A percentile compares a stretch with the other conserved stretches of the same genome.
These are phyloP conservation scores for Pyrgus malvae DNA, from an alignment of 2,888 invertebrate genomes.

Conservation along the genomic window DNA sequence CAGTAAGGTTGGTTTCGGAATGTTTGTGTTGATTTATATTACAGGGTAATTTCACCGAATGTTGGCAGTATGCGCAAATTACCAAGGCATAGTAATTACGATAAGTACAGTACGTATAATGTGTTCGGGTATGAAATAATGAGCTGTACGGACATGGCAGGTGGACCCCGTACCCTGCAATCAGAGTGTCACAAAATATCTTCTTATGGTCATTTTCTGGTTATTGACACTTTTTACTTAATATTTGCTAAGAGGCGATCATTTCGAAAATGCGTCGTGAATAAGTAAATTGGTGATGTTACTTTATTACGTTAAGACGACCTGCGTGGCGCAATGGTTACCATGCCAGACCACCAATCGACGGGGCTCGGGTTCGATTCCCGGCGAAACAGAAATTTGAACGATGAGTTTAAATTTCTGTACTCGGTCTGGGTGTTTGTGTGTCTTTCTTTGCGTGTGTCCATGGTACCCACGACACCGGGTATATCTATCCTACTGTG, in stretches of 20 bases:
- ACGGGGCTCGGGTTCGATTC: too few species aligned
- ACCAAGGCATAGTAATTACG: constrained; percentile 69
- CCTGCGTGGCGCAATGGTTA: too few species aligned
- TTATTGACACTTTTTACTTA: constrained; percentile 26
- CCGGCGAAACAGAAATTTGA: too few species aligned
- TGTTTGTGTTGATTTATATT: constrained; percentile 27
- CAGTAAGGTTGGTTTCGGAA: constrained; percentile 24
- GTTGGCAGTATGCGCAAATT: constrained; percentile 73
- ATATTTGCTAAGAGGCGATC: constrained; percentile 25
- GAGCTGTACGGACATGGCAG: constrained; percentile 33
- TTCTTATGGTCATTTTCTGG: constrained; percentile 25
- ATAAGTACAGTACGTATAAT: constrained; percentile 43
- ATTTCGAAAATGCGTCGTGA: constrained; percentile 6
- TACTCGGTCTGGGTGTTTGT: too few species aligned
- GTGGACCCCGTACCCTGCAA: constrained; percentile 9
- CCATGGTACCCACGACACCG: too few species aligned
- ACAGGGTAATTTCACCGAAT: constrained; percentile 58
- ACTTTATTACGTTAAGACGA: neutral
- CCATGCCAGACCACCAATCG: too few species aligned
- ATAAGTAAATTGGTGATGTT: neutral
- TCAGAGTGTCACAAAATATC: constrained; percentile 22
- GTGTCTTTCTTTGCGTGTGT: too few species aligned
- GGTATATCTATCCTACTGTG: too few species aligned
- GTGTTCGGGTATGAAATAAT: constrained; percentile 59
- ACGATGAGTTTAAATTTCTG: too few species aligned